These are phyloP conservation scores for Corydoras maculifer DNA, from an alignment of 2,113 vertebrate genomes.

Conservation along the genomic window DNA sequence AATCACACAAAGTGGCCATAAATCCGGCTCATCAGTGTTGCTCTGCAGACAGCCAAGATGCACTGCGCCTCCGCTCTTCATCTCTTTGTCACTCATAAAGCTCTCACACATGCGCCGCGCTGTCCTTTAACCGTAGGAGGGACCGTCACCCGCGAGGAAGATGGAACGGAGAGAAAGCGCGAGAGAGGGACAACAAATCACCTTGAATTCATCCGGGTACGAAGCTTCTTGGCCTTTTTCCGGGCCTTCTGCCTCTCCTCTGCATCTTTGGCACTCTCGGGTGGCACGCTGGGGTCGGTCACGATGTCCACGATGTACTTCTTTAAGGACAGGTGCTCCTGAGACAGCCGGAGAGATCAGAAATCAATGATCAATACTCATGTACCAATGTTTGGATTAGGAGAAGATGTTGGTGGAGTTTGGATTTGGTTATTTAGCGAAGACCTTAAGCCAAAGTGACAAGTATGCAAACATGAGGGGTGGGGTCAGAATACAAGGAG, in stretches of 20 bases:
- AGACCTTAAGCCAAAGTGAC: no score
- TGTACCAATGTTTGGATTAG: no score
- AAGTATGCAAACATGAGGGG: no score
- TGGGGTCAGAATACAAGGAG: no score
- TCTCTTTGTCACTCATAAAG: slow-evolving; percentile 62
- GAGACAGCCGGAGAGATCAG: slow-evolving; percentile 24
- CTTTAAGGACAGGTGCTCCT: slow-evolving; percentile 96
- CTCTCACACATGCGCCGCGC: slow-evolving; percentile 38
- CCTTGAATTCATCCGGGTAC: slow-evolving; percentile 93
- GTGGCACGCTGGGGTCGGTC: slow-evolving; percentile 73
- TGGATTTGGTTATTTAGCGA: no score
- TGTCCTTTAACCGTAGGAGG: slow-evolving; percentile 40
- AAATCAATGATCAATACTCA: no score
- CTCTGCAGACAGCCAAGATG: slow-evolving; percentile 74
- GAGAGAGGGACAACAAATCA: slow-evolving; percentile 48
- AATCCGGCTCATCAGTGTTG: slow-evolving; percentile 91
- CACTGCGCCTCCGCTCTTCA: slow-evolving; percentile 73
- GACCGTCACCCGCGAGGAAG: slow-evolving; percentile 27
- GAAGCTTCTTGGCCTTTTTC: slow-evolving; percentile 93
- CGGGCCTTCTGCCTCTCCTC: slow-evolving; percentile 89
- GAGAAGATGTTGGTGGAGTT: no score
- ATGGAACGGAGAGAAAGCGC: slow-evolving; percentile 8
- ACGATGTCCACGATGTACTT: slow-evolving; percentile 93
- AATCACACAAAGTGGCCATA: slow-evolving; percentile 98
- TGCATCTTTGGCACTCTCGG: slow-evolving; percentile 76